Percentiles rank a stretch among this genome's conserved stretches.
phyloP scores from a whole-genome alignment of 2,888 invertebrate genomes.

The Leucophenga maculata region DNA sequence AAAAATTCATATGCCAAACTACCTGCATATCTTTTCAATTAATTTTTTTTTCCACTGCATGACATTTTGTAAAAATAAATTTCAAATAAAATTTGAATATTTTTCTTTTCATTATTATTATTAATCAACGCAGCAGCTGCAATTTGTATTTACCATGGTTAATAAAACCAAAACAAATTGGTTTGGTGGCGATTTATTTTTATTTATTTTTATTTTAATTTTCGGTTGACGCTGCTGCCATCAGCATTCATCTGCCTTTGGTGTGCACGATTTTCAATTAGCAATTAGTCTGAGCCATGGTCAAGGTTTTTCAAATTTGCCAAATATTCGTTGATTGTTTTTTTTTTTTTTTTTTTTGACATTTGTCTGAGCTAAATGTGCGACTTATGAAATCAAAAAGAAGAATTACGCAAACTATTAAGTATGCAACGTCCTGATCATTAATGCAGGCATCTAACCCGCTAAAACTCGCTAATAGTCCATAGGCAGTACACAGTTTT shows the following conservation, averaged over 20 bases:
- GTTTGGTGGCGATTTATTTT: background rate
- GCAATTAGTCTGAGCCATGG: slow-evolving; percentile 56
- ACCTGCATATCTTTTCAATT: too few relatives aligned
- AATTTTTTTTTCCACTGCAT: too few relatives aligned
- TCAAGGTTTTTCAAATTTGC: slow-evolving; percentile 45
- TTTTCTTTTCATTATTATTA: slow-evolving; percentile 30
- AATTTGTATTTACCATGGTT: slow-evolving; percentile 5
- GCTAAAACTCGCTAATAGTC: too few relatives aligned
- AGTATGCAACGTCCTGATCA: too few relatives aligned
- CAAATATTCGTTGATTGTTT: too few relatives aligned
- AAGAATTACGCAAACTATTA: too few relatives aligned
- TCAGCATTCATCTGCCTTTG: background rate
- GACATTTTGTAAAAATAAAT: too few relatives aligned
- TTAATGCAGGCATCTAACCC: too few relatives aligned
- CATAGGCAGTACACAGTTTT: too few relatives aligned
- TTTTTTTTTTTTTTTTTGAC: too few relatives aligned
- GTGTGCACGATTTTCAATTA: slow-evolving; percentile 60
- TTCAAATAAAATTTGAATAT: background rate
- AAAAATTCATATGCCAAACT: background rate
- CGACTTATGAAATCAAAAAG: too few relatives aligned
- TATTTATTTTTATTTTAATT: slow-evolving; percentile 45
- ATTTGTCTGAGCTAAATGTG: too few relatives aligned
- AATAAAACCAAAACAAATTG: slow-evolving; percentile 1
- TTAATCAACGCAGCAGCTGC: slow-evolving; percentile 13
- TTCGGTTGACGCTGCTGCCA: slow-evolving; percentile 51